Base-by-base conservation (phyloP, 2,113 vertebrate genomes). In the Lycaon pictus region DNA sequence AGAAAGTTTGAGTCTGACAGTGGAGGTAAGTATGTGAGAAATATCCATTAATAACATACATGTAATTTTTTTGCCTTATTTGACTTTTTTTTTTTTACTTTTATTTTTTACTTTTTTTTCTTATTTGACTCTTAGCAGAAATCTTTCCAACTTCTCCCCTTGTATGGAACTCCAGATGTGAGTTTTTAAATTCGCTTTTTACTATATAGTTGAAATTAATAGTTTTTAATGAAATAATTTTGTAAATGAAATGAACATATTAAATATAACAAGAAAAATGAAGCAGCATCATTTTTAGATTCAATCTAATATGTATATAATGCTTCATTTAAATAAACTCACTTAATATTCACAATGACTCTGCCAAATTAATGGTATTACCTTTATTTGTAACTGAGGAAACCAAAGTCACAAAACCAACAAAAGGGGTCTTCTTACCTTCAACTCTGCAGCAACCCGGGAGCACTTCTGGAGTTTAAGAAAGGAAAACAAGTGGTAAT, bases 101-200 rank as follows among this genome's bases (percentile, higher is more conserved):
- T 22, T 96, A 43, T 1, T 43, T 43, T 43, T 43, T 80, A 95
- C 15, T 17, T 43, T 69, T 10, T 48, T 91, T 32, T 37, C 83
- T 51, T 16, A 27, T 96, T 80, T 96, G 43, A 43, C 43, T 43
- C 74, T 94, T 72, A 84, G 37, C 10, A 56, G 88, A 51, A 80
- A 74, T 55, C 51, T 85, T 88, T 35, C 79, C 17, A 97, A 5
- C 27, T 60, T 63, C 37, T 69, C n/a, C 51, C 32, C 32, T 69
- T 83, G 63, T 4, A 60, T 67, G 10, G 63, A 89, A 86, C 22
- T 76, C 35, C 55, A 80, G 77, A 89, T 85, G 56, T 85, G 71
- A 88, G 35, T 56, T 76, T 93, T 93, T 27, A 77, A 96, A 48
- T 93, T 29, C 10, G 84, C 62, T 89, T 85, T 89, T 89, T 92